phyloP scores from a whole-genome alignment of 2,797 vertebrate genomes.

The Diplodus sargus region DNA sequence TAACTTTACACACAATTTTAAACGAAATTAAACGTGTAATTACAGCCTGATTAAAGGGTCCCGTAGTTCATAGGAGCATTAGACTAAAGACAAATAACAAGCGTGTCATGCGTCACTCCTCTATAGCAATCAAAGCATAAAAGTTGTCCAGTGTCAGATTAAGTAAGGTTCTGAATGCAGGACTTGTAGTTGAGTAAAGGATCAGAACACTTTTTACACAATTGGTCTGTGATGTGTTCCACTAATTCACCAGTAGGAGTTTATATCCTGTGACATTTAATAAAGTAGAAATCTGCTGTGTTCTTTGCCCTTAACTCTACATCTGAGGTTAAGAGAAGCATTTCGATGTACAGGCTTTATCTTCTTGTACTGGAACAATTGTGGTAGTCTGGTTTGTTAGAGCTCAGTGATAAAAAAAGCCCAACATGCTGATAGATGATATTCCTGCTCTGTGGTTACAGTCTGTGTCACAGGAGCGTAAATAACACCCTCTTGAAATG shows the following conservation, averaged over 20 bases:
- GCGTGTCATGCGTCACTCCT: neutral
- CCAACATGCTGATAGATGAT: slow-evolving; percentile 38
- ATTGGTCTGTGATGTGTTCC: neutral
- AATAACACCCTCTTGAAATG: slow-evolving; percentile 48
- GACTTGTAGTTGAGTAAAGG: too few relatives aligned
- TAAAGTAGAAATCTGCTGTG: neutral
- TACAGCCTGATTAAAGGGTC: neutral
- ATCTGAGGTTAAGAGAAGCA: slow-evolving; percentile 4
- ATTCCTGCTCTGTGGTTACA: slow-evolving; percentile 15
- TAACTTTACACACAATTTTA: neutral
- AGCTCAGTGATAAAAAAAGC: slow-evolving; percentile 24
- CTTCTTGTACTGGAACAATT: neutral
- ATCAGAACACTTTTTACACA: too few relatives aligned
- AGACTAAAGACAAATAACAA: slow-evolving; percentile 12
- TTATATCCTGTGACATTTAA: neutral
- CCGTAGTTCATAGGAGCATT: neutral
- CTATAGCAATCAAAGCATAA: too few relatives aligned
- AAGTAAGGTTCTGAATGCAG: too few relatives aligned
- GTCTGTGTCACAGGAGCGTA: slow-evolving; percentile 30
- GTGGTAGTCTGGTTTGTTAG: slow-evolving; percentile 18
- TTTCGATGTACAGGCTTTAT: neutral
- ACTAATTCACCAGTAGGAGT: neutral
- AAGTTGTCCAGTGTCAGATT: too few relatives aligned
- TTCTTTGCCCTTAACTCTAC: neutral
- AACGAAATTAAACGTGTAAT: neutral